Conservation (phyloP, 2,888 invertebrate species). For the Pecten maximus region DNA sequence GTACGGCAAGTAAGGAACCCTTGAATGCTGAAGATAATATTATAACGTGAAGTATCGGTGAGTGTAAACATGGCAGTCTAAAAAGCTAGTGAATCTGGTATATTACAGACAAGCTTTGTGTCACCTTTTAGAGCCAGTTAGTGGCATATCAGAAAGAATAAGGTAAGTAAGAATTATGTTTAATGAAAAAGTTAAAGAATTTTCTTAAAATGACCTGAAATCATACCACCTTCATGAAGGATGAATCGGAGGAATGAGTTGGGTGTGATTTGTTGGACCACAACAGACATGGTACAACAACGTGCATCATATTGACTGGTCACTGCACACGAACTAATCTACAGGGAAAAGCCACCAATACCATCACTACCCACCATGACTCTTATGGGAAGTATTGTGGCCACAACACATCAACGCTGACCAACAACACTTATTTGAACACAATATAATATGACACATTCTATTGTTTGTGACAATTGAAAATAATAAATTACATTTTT, state of each 20-base stretch:
- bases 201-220: too few relatives aligned
- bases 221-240: too few relatives aligned
- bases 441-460: neutral
- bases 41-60: too few relatives aligned
- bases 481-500: slow-evolving; percentile 6
- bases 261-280: neutral
- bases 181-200: too few relatives aligned
- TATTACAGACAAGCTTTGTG: too few relatives aligned
- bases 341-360: neutral
- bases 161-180: too few relatives aligned
- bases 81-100: too few relatives aligned
- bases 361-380: neutral
- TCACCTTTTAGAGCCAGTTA: too few relatives aligned
- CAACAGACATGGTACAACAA: neutral
- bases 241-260: neutral
- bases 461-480: neutral
- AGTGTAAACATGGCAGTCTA: too few relatives aligned
- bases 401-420: neutral
- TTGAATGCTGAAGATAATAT: too few relatives aligned
- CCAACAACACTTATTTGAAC: neutral
- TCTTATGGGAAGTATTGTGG: neutral
- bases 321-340: neutral
- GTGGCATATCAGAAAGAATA: too few relatives aligned
- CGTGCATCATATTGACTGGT: neutral
- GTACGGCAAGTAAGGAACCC: too few relatives aligned